Percentiles rank a stretch among this genome's conserved stretches.
phyloP scores from a whole-genome alignment of 2,113 vertebrate genomes.

The Phodopus roborovskii region DNA sequence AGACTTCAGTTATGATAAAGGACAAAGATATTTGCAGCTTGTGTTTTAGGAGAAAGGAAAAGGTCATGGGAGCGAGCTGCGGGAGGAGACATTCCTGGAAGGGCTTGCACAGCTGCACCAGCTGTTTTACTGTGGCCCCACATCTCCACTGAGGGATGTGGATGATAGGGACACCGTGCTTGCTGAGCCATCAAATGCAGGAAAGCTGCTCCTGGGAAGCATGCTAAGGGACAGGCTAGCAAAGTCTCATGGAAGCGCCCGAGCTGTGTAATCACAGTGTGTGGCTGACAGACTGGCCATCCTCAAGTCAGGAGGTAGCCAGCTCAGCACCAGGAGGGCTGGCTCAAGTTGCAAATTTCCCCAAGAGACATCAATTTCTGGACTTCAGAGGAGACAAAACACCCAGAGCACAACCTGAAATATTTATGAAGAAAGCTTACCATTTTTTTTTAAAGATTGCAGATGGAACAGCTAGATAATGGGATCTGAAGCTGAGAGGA shows the following conservation, averaged over 20 bases:
- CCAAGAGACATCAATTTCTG: background rate
- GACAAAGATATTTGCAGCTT: slow-evolving; percentile 3
- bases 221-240: background rate
- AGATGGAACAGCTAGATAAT: slow-evolving; percentile 16
- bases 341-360: background rate
- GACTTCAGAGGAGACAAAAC: slow-evolving; percentile 19
- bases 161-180: fast-evolving
- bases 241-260: background rate
- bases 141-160: fast-evolving
- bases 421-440: slow-evolving; percentile 33
- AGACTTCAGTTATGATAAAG: background rate
- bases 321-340: background rate
- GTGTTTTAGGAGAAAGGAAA: slow-evolving; percentile 36
- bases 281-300: background rate
- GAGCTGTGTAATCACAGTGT: background rate
- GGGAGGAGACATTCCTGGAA: background rate
- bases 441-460: background rate
- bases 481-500: background rate
- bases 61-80: background rate
- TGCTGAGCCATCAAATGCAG: background rate
- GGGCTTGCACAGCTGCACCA: background rate
- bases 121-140: background rate
- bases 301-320: background rate
- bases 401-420: slow-evolving; percentile 11
- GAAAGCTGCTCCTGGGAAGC: background rate